phyloP scores from a whole-genome alignment of 2,888 invertebrate species.

The Cyrtodaria siliqua region DNA sequence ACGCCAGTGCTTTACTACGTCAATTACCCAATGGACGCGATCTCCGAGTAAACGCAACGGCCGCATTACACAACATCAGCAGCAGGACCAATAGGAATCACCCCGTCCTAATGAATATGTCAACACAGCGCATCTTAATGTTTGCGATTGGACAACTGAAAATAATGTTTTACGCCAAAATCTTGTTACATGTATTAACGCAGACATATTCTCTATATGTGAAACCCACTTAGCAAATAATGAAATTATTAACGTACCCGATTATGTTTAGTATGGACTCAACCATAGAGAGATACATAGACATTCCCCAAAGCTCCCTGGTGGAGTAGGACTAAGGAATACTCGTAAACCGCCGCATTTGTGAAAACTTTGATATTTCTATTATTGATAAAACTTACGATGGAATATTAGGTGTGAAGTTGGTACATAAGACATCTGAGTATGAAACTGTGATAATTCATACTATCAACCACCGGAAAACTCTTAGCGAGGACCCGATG shows the following conservation, averaged over 20 bases:
- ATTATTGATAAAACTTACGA: conserved; percentile 34
- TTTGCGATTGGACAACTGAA: conserved; percentile 55
- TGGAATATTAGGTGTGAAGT: conserved; percentile 34
- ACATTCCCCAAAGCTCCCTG: conserved; percentile 44
- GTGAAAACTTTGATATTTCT: conserved; percentile 19
- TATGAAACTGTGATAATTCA: conserved; percentile 5
- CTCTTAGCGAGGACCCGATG: conserved; percentile 35
- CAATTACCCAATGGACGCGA: conserved; percentile 32
- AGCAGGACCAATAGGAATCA: conserved; percentile 13
- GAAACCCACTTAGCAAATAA: conserved; percentile 38
- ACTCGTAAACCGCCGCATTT: conserved; percentile 22
- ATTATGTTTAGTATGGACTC: conserved; percentile 40
- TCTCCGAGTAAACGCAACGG: conserved; percentile 37
- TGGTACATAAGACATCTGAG: conserved; percentile 10
- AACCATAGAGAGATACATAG: conserved; percentile 24
- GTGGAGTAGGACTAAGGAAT: conserved; percentile 49
- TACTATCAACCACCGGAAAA: conserved; percentile 32
- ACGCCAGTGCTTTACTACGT: conserved; percentile 38
- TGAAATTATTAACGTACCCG: conserved; percentile 15
- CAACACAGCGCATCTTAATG: conserved; percentile 47
- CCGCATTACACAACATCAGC: conserved; percentile 23
- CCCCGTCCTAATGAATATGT: conserved; percentile 24
- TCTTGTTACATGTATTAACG: conserved; percentile 29
- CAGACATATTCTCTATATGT: conserved; percentile 39
- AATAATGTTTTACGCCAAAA: conserved; percentile 27